Evolutionary conservation across 2,113 vertebrate species (phyloP), one percentile per base, ranked within the genome.

Genomic region (Prochilodus magdalenae): DNA sequence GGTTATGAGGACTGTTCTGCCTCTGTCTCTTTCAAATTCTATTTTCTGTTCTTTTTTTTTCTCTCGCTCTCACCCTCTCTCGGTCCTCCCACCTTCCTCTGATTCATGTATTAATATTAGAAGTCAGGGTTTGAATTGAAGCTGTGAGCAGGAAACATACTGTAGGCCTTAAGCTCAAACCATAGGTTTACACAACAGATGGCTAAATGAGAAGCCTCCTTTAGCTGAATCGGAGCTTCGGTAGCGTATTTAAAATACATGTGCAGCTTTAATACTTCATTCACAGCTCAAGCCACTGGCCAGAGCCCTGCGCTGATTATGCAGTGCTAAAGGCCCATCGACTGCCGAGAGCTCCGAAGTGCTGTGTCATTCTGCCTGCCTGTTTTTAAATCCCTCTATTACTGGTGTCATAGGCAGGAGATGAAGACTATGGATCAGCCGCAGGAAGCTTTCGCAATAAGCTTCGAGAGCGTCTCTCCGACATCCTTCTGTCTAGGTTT

Each of bases 291-390:
- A 40, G 66, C 66, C 33, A 69, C 66, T 40, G 66, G 33, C 33
- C 24, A 40, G 13, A 66, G 29, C 16, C 51, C 60, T 73, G 22
- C 22, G 18, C 79, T 36, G 47, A 63, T 75, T 75, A 59, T 67
- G 44, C 26, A 80, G 70, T 16, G 22, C 65, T 55, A 27, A 63
- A 67, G 63, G 29, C 67, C 29, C 0, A 44, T 53, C 40, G 57
- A 36, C 30, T 44, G 44, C 69, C 63, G 18, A 30, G 47, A 30
- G 33, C 26, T 47, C 14, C 22, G 29, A 74, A 70, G 53, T 84
- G 82, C 71, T 79, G 77, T 84, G 82, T 79, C 77, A 84, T 79
- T 83, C 72, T 36, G 51, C n/a, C 44, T 11, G 36, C 27, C 60
- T 74, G 30, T 55, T 59, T 79, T 79, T 79, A 84, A 60, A 55